A percentile compares a stretch with the other conserved stretches of the same genome.
These are phyloP conservation scores for Acleris laterana DNA, from an alignment of 2,888 invertebrate genomes.

Conservation along the genomic window DNA sequence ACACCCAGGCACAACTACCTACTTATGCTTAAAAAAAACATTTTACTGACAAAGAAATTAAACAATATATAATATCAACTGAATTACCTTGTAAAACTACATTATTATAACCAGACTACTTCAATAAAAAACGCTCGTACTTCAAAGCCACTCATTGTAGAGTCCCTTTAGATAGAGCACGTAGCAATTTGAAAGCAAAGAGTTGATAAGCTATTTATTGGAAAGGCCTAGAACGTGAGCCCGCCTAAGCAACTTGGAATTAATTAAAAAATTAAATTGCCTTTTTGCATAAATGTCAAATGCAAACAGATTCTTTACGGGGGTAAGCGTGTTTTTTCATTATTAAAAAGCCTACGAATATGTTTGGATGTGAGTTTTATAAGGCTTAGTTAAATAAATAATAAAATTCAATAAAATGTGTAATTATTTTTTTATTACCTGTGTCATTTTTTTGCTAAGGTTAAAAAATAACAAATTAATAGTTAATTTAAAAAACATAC, in stretches of 20 bases:
- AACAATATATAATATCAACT: too few species aligned
- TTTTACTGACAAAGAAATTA: too few species aligned
- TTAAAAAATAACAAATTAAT: too few species aligned
- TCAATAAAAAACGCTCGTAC: background rate
- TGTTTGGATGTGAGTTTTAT: too few species aligned
- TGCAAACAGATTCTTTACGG: slow-evolving; percentile 17
- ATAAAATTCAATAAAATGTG: too few species aligned
- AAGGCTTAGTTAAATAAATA: too few species aligned
- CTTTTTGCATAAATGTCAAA: slow-evolving; percentile 21
- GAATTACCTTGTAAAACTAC: background rate
- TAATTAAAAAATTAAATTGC: slow-evolving; percentile 29
- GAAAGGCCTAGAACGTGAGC: slow-evolving; percentile 31
- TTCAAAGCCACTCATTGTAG: slow-evolving; percentile 7
- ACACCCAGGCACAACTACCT: too few species aligned
- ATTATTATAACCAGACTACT: slow-evolving; percentile 1
- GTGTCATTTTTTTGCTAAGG: too few species aligned
- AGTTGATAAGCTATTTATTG: slow-evolving; percentile 31
- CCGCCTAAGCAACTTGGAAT: slow-evolving; percentile 29
- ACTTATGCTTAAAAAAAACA: too few species aligned
- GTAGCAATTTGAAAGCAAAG: slow-evolving; percentile 23
- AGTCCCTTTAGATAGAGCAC: slow-evolving; percentile 15
- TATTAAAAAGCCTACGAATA: background rate
- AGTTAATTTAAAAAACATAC: too few species aligned
- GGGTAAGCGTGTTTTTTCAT: background rate
- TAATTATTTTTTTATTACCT: too few species aligned